These are phyloP conservation scores for Lethenteron reissneri DNA, from an alignment of 2,113 vertebrate genomes.

Conservation along the genomic window DNA sequence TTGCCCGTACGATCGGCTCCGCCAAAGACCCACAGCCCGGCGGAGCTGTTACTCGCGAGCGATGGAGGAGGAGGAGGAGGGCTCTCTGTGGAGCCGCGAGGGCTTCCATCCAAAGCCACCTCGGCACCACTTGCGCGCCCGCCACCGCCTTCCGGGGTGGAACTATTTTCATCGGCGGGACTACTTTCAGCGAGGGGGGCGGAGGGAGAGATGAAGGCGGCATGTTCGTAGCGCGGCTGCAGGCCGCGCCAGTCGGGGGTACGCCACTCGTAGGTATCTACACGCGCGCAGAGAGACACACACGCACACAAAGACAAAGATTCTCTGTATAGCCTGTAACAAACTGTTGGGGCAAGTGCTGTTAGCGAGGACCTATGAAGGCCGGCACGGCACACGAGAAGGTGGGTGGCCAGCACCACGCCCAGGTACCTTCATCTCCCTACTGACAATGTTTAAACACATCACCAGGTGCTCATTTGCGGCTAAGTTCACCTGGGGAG, in stretches of 20 bases:
- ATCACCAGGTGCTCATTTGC: no score
- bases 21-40: conserved; percentile 3
- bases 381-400: not conserved
- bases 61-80: no score
- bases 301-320: not conserved
- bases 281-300: not conserved
- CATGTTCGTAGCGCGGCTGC: not conserved
- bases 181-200: no score
- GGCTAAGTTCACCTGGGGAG: no score
- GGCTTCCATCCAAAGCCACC: no score
- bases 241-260: conserved; percentile 3
- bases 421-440: no score
- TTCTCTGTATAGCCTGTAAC: not conserved
- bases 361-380: not conserved
- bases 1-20: not conserved
- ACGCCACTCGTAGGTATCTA: not conserved
- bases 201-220: not conserved
- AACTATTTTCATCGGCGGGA: no score
- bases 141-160: no score
- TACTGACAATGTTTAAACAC: no score
- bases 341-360: not conserved
- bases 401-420: not conserved
- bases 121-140: no score
- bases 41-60: no score
- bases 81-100: no score